Conservation (phyloP, 2,113 vertebrate species). For the Oreotrochilus melanogaster region DNA sequence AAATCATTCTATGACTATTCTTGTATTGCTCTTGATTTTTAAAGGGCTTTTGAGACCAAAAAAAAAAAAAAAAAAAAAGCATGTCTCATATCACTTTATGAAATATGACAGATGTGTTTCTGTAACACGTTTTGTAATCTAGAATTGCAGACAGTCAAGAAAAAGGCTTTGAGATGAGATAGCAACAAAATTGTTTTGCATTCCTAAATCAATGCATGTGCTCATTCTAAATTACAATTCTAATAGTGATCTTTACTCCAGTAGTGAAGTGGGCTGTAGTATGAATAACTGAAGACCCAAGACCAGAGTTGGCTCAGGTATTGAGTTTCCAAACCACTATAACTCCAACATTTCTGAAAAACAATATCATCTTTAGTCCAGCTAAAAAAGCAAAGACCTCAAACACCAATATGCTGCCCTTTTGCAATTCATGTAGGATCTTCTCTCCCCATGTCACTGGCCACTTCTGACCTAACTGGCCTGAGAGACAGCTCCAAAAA, state of each 20-base stretch:
- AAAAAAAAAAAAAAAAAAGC: background rate
- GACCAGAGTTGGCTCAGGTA: background rate
- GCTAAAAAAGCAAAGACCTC: background rate
- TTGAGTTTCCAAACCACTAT: background rate
- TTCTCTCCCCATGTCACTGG: background rate
- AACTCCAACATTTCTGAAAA: background rate
- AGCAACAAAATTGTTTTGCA: background rate
- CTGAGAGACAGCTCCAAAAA: background rate
- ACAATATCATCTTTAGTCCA: background rate
- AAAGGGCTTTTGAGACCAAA: background rate
- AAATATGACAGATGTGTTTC: background rate
- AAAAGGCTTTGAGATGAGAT: slow-evolving; percentile 2
- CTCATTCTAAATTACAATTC: background rate
- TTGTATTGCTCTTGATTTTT: background rate
- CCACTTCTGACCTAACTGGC: background rate
- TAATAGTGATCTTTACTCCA: background rate
- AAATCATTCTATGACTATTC: background rate
- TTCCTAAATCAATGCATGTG: background rate
- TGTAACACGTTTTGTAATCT: background rate
- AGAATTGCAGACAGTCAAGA: background rate
- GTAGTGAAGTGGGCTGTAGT: background rate
- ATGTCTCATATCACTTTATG: background rate
- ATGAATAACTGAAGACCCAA: background rate
- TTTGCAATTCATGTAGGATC: background rate
- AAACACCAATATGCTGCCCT: background rate